Evolutionary conservation across 2,113 vertebrate species (phyloP), one percentile per base, ranked within the genome.

Genomic region (Chlamydotis undulata): DNA sequence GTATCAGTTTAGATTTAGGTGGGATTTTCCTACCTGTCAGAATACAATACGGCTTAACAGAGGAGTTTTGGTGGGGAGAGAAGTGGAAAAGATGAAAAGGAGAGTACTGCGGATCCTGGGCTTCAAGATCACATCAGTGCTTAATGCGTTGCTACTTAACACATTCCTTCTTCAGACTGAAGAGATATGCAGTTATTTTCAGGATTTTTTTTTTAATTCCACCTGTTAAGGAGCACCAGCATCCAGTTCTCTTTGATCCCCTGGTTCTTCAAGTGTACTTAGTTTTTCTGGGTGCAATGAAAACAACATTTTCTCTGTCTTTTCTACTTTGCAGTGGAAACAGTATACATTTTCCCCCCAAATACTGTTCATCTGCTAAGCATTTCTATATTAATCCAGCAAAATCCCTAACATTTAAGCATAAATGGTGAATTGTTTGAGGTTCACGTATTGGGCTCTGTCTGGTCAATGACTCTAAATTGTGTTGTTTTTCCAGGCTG

Each of bases 401-500:
- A 33, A 75, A 81, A 88, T 49, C 37, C 19, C 0, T 23, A 55
- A 23, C 45, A 71, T 81, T 78, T 71, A 81, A 70, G 53, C 68
- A 35, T 75, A 84, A 86, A 75, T 71, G 29, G 29, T 25, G 19
- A 83, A 49, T 60, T 81, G 75, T 81, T 90, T 68, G 52, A 81
- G 24, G n/a, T 80, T 90, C 26, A 31, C 4, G 2, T 83, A 22
- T 68, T 89, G 84, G 35, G 5, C 49, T 93, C 35, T 49, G 33
- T 80, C 63, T 96, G 88, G 76, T 25, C 67, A 75, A 33, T 50
- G 76, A 63, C 41, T 92, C 71, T 39, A 70, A 90, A 59, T 75
- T 68, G 18, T 79, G 60, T 53, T 92, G 23, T 78, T 94, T 89
- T 90, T 95, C 64, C 45, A 83, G 83, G 43, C 83, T 89, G 45